These are phyloP conservation scores for Patiria pectinifera DNA, from an alignment of 53 echinoderm and acorn worm species.

Conservation along the genomic window DNA sequence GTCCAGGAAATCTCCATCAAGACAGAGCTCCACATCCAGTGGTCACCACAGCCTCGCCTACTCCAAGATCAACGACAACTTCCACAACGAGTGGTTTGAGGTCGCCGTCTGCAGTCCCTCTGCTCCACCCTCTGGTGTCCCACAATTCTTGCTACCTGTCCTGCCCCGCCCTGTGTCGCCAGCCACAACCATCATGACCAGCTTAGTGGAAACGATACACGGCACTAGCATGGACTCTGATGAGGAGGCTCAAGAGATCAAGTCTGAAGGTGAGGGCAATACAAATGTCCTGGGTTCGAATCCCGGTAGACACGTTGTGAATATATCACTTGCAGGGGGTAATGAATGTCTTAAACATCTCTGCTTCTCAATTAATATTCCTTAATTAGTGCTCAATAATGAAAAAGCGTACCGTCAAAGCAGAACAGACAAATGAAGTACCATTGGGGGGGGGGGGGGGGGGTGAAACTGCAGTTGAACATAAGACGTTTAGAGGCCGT, in stretches of 20 bases:
- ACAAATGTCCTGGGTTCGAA: neutral
- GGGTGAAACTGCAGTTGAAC: too few relatives aligned
- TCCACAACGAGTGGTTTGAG: constrained; percentile 69
- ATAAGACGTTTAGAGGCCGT: too few relatives aligned
- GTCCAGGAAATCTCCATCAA: constrained; percentile 42
- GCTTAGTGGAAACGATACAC: neutral
- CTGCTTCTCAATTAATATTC: too few relatives aligned
- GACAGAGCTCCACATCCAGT: constrained; percentile 15
- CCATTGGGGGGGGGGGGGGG: too few relatives aligned
- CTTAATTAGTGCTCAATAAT: too few relatives aligned
- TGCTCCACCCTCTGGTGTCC: neutral
- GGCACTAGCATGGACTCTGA: neutral
- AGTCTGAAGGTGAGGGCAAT: neutral
- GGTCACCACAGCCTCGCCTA: neutral
- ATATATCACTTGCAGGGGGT: neutral
- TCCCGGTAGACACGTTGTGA: neutral
- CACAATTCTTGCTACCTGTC: constrained; percentile 31
- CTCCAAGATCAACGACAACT: constrained; percentile 21
- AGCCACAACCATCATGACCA: constrained; percentile 39
- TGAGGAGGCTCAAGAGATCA: constrained; percentile 3
- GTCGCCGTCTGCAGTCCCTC: constrained; percentile 41
- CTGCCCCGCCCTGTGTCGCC: constrained; percentile 53
- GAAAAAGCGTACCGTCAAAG: too few relatives aligned
- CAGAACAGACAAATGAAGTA: too few relatives aligned
- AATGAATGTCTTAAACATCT: too few relatives aligned